Percentiles rank a stretch among this genome's conserved stretches.
These are phyloP conservation scores for Diglossa cyanea DNA, from an alignment of 2,797 vertebrate genomes.

Conservation along the genomic window DNA sequence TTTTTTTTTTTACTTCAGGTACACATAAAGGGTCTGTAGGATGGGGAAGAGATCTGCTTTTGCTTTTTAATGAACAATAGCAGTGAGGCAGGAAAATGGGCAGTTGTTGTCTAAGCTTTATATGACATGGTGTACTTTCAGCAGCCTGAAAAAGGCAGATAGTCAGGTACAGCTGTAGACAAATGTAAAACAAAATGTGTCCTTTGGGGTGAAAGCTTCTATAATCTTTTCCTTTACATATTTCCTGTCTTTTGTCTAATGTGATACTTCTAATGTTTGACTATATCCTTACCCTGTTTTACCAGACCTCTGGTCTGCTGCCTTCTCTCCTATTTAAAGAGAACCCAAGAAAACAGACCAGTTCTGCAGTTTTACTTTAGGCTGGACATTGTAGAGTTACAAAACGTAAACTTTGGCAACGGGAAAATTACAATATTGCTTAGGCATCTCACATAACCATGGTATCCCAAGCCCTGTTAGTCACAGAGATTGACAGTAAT, in stretches of 20 bases:
- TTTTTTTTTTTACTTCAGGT: too few species aligned
- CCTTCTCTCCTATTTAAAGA: not conserved
- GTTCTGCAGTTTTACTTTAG: not conserved
- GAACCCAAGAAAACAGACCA: not conserved
- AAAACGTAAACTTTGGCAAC: not conserved
- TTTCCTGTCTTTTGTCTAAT: not conserved
- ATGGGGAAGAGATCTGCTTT: not conserved
- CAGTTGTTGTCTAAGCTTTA: not conserved
- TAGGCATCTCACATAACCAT: not conserved
- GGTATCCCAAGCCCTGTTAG: not conserved
- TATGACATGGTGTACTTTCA: rapidly evolving
- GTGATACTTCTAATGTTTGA: not conserved
- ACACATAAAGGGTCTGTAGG: not conserved
- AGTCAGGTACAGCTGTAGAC: not conserved
- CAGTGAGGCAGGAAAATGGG: not conserved
- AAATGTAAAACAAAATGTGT: not conserved
- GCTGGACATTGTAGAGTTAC: not conserved
- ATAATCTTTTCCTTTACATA: rapidly evolving
- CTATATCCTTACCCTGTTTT: rapidly evolving
- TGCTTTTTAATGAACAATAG: not conserved
- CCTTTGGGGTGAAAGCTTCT: not conserved
- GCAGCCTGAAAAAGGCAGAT: not conserved
- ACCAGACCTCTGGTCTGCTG: not conserved
- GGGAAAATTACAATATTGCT: not conserved
- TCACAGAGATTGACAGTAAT: not conserved